These are phyloP conservation scores for Bradypodion pumilum DNA, from an alignment of 2,797 vertebrate genomes.

Conservation along the genomic window DNA sequence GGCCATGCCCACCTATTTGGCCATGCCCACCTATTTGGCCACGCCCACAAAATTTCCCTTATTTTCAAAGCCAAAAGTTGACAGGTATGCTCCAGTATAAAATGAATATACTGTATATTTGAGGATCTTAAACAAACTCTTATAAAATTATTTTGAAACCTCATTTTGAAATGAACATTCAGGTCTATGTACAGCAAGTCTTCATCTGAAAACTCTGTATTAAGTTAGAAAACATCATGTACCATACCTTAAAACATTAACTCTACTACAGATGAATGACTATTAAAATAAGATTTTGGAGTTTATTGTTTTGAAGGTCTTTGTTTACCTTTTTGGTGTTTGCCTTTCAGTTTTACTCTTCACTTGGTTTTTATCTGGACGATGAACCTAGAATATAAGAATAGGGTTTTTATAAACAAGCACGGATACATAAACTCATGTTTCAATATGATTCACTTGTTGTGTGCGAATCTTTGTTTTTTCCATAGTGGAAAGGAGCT, in stretches of 20 bases:
- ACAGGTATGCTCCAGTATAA: too few relatives aligned
- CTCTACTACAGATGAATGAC: neutral
- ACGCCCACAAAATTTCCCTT: too few relatives aligned
- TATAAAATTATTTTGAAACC: neutral
- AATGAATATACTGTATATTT: neutral
- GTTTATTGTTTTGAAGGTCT: neutral
- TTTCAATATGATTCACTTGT: slow-evolving; percentile 62
- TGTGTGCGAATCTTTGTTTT: slow-evolving; percentile 53
- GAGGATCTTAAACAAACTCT: neutral
- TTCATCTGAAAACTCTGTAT: too few relatives aligned
- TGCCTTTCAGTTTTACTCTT: slow-evolving; percentile 26
- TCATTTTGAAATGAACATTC: neutral
- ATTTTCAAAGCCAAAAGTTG: too few relatives aligned
- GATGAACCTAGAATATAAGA: slow-evolving; percentile 7
- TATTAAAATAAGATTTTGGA: neutral
- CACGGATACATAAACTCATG: neutral
- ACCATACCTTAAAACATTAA: neutral
- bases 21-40: too few relatives aligned
- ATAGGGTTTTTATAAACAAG: slow-evolving; percentile 2
- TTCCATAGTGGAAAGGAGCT: neutral
- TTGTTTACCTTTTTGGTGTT: slow-evolving; percentile 56
- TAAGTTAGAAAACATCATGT: neutral
- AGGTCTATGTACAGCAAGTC: too few relatives aligned
- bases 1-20: too few relatives aligned
- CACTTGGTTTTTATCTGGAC: slow-evolving; percentile 36